Evolutionary conservation across 1,140 invertebrate genomes (phyloP), one percentile per base, ranked within the genome.

Genomic region (Lucilia cuprina): DNA sequence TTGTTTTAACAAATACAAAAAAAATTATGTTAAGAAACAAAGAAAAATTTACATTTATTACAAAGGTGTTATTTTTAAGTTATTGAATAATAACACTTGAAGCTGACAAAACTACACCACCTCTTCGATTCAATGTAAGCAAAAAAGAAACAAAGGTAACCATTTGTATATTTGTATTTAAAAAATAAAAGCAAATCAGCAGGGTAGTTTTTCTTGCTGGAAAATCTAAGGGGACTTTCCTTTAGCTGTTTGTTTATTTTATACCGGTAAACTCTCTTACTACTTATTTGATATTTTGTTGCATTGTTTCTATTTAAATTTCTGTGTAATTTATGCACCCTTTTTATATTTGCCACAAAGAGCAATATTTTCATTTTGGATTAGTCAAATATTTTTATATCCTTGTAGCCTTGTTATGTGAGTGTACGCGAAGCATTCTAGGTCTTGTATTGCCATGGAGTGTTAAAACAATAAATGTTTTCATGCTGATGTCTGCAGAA

Each of bases 381-480:
- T 80, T 80, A 80, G 77, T 80, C 0, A 55, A 55, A 55, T 55
- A 55, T 13, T 13, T 55, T 55, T n/a, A 13, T 55, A 13, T 55
- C 14, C 50, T 55, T 17, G 8, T 55, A 55, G n/a, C n/a, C n/a
- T n/a, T 55, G 14, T 55, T n/a, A 17, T 55, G 10, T 55, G 10
- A 55, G 2, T 55, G 10, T 55, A n/a, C n/a, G n/a, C n/a, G n/a
- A n/a, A n/a, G n/a, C n/a, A n/a, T 55, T 55, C 2, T 17, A 12
- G 14, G 14, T 13, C 19, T 21, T 9, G 65, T 21, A 21, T 70
- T 21, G 65, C 65, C 55, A 70, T 70, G n/a, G 65, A 70, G 77
- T 80, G 77, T 80, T 80, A 80, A 80, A 80, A 80, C 77, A 80
- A 80, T 80, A 49, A 80, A 80, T 80, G 77, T 80, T 70, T 65